These are phyloP conservation scores for Orchestes rusci DNA, from an alignment of 2,888 invertebrate genomes.

Conservation along the genomic window DNA sequence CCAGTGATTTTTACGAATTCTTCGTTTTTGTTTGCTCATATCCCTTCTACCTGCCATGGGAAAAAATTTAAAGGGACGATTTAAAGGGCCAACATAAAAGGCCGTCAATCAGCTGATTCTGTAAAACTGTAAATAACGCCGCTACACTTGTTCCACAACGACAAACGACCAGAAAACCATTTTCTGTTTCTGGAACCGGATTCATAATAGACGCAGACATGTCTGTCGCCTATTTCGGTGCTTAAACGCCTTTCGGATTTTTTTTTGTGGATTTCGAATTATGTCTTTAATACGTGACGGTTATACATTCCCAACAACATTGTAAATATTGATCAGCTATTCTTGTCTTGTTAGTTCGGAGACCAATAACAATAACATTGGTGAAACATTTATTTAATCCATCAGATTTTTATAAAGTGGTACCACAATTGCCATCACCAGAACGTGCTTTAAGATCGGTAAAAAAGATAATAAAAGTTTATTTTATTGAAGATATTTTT, in stretches of 20 bases:
- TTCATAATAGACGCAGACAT: slow-evolving; percentile 20
- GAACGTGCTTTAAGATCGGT: no score
- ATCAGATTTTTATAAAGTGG: no score
- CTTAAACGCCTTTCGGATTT: slow-evolving; percentile 8
- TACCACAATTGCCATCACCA: no score
- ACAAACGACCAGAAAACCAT: not conserved
- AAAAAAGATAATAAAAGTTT: no score
- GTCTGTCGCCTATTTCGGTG: slow-evolving; percentile 5
- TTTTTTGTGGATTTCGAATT: no score
- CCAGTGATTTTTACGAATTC: slow-evolving; percentile 23
- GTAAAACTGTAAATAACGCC: slow-evolving; percentile 25
- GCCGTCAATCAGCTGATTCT: slow-evolving; percentile 25
- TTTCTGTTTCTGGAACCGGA: slow-evolving; percentile 18
- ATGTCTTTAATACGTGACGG: no score
- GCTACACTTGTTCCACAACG: slow-evolving; percentile 16
- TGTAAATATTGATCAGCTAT: no score
- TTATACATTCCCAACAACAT: no score
- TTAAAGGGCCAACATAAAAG: slow-evolving; percentile 23
- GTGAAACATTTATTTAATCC: no score
- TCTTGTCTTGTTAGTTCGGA: no score
- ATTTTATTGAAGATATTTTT: no score
- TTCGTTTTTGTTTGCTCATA: slow-evolving; percentile 18
- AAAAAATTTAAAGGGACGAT: slow-evolving; percentile 24
- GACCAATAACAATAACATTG: no score
- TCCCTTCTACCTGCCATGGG: slow-evolving; percentile 24